Percentiles rank a stretch among this genome's conserved stretches.
These are phyloP conservation scores for Gonioctena quinquepunctata DNA, from an alignment of 1,140 invertebrate species.

Conservation along the genomic window DNA sequence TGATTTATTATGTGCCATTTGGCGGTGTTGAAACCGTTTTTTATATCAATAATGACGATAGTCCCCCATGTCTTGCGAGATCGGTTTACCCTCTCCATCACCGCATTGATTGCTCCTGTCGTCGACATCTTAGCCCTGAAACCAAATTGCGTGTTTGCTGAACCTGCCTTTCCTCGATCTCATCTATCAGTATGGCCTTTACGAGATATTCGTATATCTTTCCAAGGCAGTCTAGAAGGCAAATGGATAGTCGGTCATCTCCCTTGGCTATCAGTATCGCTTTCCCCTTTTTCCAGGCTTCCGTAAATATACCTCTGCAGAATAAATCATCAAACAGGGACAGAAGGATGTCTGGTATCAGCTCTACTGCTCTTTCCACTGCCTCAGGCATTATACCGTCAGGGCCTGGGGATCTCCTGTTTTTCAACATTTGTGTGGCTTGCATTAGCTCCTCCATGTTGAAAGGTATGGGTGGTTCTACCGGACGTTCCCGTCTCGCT, in stretches of 20 bases:
- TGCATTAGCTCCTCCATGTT: not conserved
- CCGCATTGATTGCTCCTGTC: constrained; percentile 31
- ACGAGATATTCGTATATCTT: not conserved
- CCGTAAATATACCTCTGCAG: not conserved
- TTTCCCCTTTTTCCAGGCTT: not conserved
- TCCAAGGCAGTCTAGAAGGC: not conserved
- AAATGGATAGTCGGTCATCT: not conserved
- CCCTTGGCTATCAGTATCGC: not conserved
- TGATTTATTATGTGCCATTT: constrained; percentile 3
- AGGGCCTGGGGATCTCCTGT: not conserved
- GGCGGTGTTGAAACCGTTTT: constrained; percentile 29
- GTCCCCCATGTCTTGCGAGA: not conserved
- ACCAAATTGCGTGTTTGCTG: not conserved
- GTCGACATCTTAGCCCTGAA: not conserved
- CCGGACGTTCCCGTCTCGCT: too few species aligned
- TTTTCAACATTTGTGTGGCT: not conserved
- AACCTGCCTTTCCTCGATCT: not conserved
- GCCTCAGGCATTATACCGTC: not conserved
- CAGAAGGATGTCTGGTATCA: not conserved
- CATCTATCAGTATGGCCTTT: not conserved
- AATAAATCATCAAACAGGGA: not conserved
- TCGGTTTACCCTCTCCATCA: not conserved
- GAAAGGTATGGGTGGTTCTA: not conserved
- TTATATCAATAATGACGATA: constrained; percentile 13
- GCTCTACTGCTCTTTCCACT: not conserved